A percentile compares a stretch with the other conserved stretches of the same genome.
Conservation (phyloP, 2,113 vertebrate genomes). For the Brienomyrus brachyistius region DNA sequence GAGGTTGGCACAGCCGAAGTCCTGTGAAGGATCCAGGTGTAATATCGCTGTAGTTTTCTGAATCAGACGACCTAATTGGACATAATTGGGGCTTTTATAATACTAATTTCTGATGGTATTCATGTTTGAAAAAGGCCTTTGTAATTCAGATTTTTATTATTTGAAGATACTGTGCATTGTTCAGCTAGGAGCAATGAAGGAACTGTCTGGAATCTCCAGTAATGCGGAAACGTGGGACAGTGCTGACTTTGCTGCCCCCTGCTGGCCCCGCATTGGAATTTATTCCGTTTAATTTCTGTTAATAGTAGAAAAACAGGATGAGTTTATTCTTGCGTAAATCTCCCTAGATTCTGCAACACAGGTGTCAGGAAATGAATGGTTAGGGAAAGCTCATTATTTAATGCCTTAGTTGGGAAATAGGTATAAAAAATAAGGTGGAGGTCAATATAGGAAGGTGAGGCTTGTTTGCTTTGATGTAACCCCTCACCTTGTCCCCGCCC, state of each 20-base stretch:
- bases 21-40: background rate
- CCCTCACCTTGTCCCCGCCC: background rate
- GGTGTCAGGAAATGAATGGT: background rate
- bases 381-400: background rate
- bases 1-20: background rate
- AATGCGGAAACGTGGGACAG: background rate
- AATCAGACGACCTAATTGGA: background rate
- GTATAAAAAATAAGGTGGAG: background rate
- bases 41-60: background rate
- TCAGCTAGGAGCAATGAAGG: background rate
- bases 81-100: background rate
- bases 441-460: background rate
- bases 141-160: background rate
- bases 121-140: background rate
- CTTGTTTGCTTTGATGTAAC: background rate
- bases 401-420: background rate
- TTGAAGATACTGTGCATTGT: background rate
- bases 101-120: background rate
- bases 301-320: background rate
- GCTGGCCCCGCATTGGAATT: background rate
- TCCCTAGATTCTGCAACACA: background rate
- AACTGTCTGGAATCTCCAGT: background rate
- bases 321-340: background rate
- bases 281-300: background rate
- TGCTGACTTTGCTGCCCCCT: slow-evolving; percentile 5